Base-by-base conservation (phyloP, 1,140 invertebrate species). In the Dendroctonus valens region DNA sequence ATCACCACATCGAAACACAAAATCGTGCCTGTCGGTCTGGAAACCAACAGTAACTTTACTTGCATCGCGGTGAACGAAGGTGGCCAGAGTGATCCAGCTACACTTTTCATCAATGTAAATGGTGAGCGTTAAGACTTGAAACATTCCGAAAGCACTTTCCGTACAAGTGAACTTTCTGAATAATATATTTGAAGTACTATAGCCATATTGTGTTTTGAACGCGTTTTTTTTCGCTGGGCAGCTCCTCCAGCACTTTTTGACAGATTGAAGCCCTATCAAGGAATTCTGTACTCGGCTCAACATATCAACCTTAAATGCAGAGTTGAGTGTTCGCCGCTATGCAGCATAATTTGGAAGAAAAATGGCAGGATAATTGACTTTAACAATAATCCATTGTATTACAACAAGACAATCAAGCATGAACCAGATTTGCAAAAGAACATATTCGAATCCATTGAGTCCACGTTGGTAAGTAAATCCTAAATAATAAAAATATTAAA, bases 211-310 rank as follows among this genome's bases (percentile, higher is more conserved):
- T 26, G 26, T 26, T 26, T 26, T 26, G 26, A 26, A 2, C 3
- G 26, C 26, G 3, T 2, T 3, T 46, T 46, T 46, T 46, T 46
- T 44, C 42, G 12, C 3, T 39, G n/a, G 39, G n/a, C 37, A 89
- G 93, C 91, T 46, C 89, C 91, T 8, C 93, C 93, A 14, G 86
- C 88, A 53, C 93, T 95, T 78, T 94, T 95, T 66, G 87, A 89
- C 70, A 87, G 89, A 44, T 84, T 94, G 61, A 86, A 85, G n/a
- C 89, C 87, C 91, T 80, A 87, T 85, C 67, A 92, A 91, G n/a
- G 90, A 85, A 26, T 82, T 90, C 7, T 89, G 87, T 77, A 89
- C 87, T 73, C 70, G 11, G 62, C 85, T 85, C 8, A 82, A 84
- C 87, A 90, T 73, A 89, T 94, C 48, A 91, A 85, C 57, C 83